Conservation (phyloP, 1,140 invertebrate species). For the Heliconius hewitsoni region DNA sequence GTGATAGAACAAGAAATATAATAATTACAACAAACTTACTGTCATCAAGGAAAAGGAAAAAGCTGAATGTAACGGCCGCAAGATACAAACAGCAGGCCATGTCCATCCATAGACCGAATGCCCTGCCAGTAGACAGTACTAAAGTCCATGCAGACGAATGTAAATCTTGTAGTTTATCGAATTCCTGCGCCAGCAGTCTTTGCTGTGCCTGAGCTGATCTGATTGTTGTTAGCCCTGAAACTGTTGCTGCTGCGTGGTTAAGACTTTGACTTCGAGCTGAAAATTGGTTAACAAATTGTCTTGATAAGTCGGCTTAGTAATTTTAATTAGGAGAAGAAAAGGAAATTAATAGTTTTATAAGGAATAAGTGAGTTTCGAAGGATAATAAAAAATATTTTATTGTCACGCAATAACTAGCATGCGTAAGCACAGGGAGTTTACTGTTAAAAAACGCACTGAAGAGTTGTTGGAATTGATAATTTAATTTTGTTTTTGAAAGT, state of each 20-base stretch:
- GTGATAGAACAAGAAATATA: too few relatives aligned
- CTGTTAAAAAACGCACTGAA: too few relatives aligned
- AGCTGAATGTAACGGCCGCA: slow-evolving; percentile 82
- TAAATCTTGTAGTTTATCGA: slow-evolving; percentile 86
- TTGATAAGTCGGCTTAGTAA: not conserved
- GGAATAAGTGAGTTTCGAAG: too few relatives aligned
- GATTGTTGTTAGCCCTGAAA: slow-evolving; percentile 92
- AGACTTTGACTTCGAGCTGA: slow-evolving; percentile 90
- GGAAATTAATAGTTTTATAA: too few relatives aligned
- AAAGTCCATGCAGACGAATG: slow-evolving; percentile 87
- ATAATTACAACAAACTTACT: slow-evolving; percentile 45
- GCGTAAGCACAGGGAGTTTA: too few relatives aligned
- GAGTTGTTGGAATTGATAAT: too few relatives aligned
- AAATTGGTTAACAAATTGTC: not conserved
- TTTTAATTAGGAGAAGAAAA: too few relatives aligned
- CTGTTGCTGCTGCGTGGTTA: slow-evolving; percentile 90
- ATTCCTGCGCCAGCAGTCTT: slow-evolving; percentile 83
- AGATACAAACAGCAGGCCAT: slow-evolving; percentile 87
- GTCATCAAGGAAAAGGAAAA: slow-evolving; percentile 73
- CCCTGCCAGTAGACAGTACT: slow-evolving; percentile 84
- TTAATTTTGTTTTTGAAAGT: too few relatives aligned
- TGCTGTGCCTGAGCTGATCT: slow-evolving; percentile 85
- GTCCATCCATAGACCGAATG: slow-evolving; percentile 84
- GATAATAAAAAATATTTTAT: too few relatives aligned
- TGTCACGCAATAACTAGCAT: too few relatives aligned